Base-by-base conservation (phyloP, 2,888 invertebrate genomes). In the Ypsolopha scabrella region DNA sequence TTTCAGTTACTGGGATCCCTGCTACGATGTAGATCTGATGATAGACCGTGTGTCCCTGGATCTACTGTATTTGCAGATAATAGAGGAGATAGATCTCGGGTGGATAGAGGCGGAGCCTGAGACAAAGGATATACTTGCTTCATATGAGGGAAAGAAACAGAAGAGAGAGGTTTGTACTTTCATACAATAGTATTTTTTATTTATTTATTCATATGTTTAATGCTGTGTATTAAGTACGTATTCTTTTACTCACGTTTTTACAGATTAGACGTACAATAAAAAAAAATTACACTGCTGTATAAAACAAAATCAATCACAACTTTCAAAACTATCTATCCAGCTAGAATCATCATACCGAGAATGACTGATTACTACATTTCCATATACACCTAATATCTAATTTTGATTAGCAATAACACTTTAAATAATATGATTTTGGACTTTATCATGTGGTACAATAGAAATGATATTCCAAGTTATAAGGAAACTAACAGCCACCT, bases 1-100 rank as follows among this genome's bases (percentile, higher is more conserved):
- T 82, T 85, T 56, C 72, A 95, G 96, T 81, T 97, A 94, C 73
- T 98, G 97, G 97, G 95, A 98, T 73, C 87, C 90, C 34, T 88
- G 88, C 52, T 94, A 93, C 77, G 98, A 98, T 81, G 87, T 92
- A 54, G 92, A 94, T 69, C 82, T 98, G 57, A 90, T 95, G 87
- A 90, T 90, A 55, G 94, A 97, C 76, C 89, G 92, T 53, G 91
- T 95, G 43, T 93, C 95, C 6, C 81, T 96, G 65, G 95, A 97
- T 77, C 87, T 98, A 53, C 81, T 98, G 6, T 97, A 96, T 72
- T 89, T 94, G 54, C 97, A 98, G 89, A 92, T 94, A 46, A 90
- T 93, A 53, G 92, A 92, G 60, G 98, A 98, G 77, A 88, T 98
- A 55, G 94, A 95, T 67, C 87, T 93, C 58, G 94, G 94, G 35